Evolutionary conservation across 2,113 vertebrate genomes (phyloP), one percentile per base, ranked within the genome.

Genomic region (Sceloporus tristichus): DNA sequence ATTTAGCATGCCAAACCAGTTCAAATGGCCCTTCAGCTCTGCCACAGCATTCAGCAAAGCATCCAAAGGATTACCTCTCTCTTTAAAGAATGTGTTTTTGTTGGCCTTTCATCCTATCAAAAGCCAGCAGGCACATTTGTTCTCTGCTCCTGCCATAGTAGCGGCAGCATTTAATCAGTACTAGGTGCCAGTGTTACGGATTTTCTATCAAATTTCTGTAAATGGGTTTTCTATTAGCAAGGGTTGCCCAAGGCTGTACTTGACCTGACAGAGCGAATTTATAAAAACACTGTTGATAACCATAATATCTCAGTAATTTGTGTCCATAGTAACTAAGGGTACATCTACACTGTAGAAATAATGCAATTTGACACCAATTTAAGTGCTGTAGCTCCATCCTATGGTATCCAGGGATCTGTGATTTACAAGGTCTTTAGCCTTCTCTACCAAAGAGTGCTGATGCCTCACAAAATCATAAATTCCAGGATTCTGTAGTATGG

Each of bases 31-130:
- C 86, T 91, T 94, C 93, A 91, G 89, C 93, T 94, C 92, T 85
- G 90, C 93, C 93, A 90, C 83, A 92, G 85, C 92, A 89, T 94
- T 87, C 92, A 93, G 93, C 95, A 94, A 95, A 95, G 88, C 92
- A 94, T 95, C 94, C 53, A 91, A 62, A 93, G 90, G 91, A 95
- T 95, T 94, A 91, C 93, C 94, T 96, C 94, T 91, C 92, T 96
- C 92, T 92, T 92, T 91, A 90, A 95, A 96, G 93, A 96, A 95
- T 93, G 95, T 94, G 90, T 93, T 96, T 94, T 92, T 80, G 42
- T 93, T 93, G 92, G 94, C 92, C 0, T 75, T 53, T 53, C 91
- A 40, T 48, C 84, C 78, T 1, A 0, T 91, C 75, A 91, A 89
- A 92, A 92, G 79, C 86, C 79, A 91, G 85, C 5, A 2, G 82